phyloP scores from a whole-genome alignment of 2,888 invertebrate genomes.

The Carterocephalus palaemon region DNA sequence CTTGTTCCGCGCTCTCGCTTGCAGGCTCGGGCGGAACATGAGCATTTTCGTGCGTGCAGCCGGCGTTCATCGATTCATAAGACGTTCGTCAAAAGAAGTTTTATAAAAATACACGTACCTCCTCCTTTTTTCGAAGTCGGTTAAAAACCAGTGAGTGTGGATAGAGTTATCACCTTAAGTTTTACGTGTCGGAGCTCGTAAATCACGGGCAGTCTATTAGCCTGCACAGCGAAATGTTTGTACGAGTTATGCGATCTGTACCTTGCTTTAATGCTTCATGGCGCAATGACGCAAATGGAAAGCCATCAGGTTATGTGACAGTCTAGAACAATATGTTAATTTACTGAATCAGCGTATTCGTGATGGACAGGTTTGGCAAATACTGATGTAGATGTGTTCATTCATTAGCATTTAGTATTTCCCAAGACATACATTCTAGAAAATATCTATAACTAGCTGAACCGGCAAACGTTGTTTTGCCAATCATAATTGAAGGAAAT shows the following conservation, averaged over 20 bases:
- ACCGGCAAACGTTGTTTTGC: too few species aligned
- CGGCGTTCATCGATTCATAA: too few species aligned
- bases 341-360: slow-evolving; percentile 15
- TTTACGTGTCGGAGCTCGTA: slow-evolving; percentile 29
- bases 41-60: too few species aligned
- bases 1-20: too few species aligned
- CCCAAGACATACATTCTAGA: background rate
- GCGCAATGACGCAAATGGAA: slow-evolving; percentile 15
- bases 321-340: slow-evolving; percentile 15
- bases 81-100: too few species aligned
- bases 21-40: too few species aligned
- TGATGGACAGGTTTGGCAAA: slow-evolving; percentile 8
- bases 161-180: too few species aligned
- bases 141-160: too few species aligned
- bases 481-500: too few species aligned
- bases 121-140: too few species aligned
- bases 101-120: too few species aligned
- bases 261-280: slow-evolving; percentile 17
- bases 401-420: background rate
- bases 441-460: background rate
- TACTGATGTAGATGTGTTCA: slow-evolving; percentile 1
- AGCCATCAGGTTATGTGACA: slow-evolving; percentile 13
- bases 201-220: slow-evolving; percentile 25
- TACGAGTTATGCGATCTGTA: slow-evolving; percentile 9
- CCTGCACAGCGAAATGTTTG: slow-evolving; percentile 2